Evolutionary conservation across 2,797 vertebrate genomes (phyloP).

Genomic region (Enteromius mattozi): DNA sequence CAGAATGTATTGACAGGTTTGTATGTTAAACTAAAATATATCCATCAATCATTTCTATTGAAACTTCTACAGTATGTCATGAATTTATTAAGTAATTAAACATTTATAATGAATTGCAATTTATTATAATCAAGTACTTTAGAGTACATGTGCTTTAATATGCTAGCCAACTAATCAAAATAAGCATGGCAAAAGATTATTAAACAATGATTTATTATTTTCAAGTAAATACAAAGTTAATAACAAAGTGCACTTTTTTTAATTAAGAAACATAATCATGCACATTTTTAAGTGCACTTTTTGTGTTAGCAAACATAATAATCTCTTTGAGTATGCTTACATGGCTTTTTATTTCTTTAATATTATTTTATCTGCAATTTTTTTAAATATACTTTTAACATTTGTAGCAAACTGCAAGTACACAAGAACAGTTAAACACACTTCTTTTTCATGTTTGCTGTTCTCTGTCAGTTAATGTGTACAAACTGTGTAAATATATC

Average conservation of each 20-base stretch:
- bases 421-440: background rate
- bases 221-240: background rate
- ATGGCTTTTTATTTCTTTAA: background rate
- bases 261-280: background rate
- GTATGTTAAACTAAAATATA: background rate
- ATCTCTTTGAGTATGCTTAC: background rate
- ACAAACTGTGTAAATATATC: slow-evolving; percentile 5
- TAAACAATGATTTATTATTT: background rate
- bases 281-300: background rate
- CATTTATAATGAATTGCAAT: background rate
- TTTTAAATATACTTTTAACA: background rate
- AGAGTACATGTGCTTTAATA: background rate
- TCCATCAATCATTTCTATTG: background rate
- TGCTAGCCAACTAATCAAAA: background rate
- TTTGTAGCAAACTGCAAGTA: background rate
- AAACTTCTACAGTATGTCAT: background rate
- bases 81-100: background rate
- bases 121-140: background rate
- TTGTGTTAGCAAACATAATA: background rate
- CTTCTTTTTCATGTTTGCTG: background rate
- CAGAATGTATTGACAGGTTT: background rate
- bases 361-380: background rate
- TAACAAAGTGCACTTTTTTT: background rate
- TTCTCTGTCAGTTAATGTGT: background rate
- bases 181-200: background rate